phyloP scores from a whole-genome alignment of 2,888 invertebrate genomes.

The Noctuana brunneofusca region DNA sequence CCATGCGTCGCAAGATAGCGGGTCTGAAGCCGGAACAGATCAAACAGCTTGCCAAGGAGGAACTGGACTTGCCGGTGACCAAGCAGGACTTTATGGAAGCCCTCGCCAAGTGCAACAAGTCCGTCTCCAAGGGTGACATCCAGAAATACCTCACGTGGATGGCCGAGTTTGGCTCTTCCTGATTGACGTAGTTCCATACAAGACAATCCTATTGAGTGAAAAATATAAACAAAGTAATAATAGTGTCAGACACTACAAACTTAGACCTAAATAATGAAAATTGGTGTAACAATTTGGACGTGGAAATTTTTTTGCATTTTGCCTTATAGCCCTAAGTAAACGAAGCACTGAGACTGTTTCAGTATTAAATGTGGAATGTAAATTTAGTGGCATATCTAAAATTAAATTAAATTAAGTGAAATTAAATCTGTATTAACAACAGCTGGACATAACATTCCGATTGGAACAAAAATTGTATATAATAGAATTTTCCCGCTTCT shows the following conservation, averaged over 20 bases:
- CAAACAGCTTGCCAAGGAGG: constrained; percentile 95
- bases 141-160: constrained; percentile 99
- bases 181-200: constrained; percentile 70
- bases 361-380: constrained; percentile 65
- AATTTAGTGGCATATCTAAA: constrained; percentile 64
- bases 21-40: constrained; percentile 97
- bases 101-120: constrained; percentile 97
- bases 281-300: constrained; percentile 40
- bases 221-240: constrained; percentile 13
- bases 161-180: constrained; percentile 97
- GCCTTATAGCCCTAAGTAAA: constrained; percentile 56
- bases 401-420: constrained; percentile 29
- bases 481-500: constrained; percentile 25
- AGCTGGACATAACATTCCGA: constrained; percentile 35
- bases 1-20: constrained; percentile 96
- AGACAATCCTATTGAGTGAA: constrained; percentile 28
- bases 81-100: constrained; percentile 96
- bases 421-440: not conserved
- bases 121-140: constrained; percentile 96
- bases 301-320: constrained; percentile 42
- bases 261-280: constrained; percentile 5
- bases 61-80: constrained; percentile 96
- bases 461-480: constrained; percentile 36
- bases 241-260: constrained; percentile 34
- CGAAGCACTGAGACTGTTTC: constrained; percentile 57